Evolutionary conservation across 2,113 vertebrate genomes (phyloP), one percentile per base, ranked within the genome.

Genomic region (Vulpes lagopus): DNA sequence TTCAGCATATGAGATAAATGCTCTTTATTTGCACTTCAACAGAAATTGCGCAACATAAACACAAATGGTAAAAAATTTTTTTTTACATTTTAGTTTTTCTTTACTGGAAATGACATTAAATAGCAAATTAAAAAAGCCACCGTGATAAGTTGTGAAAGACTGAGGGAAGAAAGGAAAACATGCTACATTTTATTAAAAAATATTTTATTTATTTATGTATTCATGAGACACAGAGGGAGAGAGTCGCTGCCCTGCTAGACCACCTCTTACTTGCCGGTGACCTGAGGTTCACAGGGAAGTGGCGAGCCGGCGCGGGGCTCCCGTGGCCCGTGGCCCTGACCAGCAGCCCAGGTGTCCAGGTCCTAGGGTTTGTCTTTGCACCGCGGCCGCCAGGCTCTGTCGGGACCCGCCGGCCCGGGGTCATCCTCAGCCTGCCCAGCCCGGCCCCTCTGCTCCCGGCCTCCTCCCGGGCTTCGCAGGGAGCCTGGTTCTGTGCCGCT

Each of bases 281-380:
- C 43, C 43, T 43, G 43, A 43, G 43, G 43, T 6, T 43, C 43
- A 1, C 43, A 43, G 43, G 43, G 43, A 43, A 43, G 43, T 43
- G 43, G 43, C 1, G 43, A 43, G 43, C 1, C 43, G 43, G 43
- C 6, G 43, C 43, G 0, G 43, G 43, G 43, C 43, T 43, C 43
- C 43, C 43, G 6, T 43, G 43, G 43, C 43, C 43, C 43, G 43
- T 43, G 43, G 1, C 43, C 1, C 43, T 43, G 43, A 43, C 43
- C 43, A 43, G 43, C 43, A 43, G 43, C 43, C 43, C 43, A 43
- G 43, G 43, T 6, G 1, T 7, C 43, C 43, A 43, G 43, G 43
- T 43, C 43, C 43, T 0, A 6, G 43, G 43, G 43, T 1, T 43
- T 7, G 5, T 43, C 5, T 7, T 1, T 43, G 43, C 43, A 6